Percentiles rank a stretch among this genome's conserved stretches.
These are phyloP conservation scores for Sitta europaea DNA, from an alignment of 2,113 vertebrate genomes.

Conservation along the genomic window DNA sequence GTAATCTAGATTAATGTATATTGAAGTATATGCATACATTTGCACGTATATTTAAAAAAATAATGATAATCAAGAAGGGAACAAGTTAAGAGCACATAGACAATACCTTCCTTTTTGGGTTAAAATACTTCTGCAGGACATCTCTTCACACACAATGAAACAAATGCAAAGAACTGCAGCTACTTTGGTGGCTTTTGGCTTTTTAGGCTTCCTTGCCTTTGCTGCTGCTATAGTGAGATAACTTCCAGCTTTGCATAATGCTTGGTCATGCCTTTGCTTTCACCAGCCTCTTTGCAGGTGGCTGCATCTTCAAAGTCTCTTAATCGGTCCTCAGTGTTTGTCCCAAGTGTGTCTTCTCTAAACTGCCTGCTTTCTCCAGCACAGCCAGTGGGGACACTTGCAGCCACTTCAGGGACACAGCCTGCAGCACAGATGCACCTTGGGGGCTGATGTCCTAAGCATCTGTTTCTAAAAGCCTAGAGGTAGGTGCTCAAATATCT, in stretches of 20 bases:
- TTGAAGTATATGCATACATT: not conserved
- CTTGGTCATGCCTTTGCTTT: not conserved
- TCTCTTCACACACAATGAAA: not conserved
- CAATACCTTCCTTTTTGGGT: not conserved
- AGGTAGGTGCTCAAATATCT: not conserved
- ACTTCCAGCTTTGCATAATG: not conserved
- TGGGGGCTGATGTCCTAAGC: not conserved
- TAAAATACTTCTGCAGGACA: not conserved
- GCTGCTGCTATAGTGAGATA: not conserved
- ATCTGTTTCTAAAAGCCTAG: not conserved
- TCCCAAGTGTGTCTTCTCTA: fast-evolving
- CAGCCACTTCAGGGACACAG: not conserved
- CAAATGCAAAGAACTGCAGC: not conserved
- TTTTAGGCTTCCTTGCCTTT: not conserved
- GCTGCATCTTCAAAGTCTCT: not conserved
- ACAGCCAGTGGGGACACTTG: not conserved
- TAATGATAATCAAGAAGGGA: not conserved
- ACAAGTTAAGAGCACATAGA: not conserved
- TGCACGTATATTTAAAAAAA: not conserved
- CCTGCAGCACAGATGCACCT: not conserved
- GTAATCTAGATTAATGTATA: not conserved
- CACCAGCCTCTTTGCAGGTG: not conserved
- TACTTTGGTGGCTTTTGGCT: not conserved
- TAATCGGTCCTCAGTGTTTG: not conserved
- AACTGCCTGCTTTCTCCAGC: not conserved